Percentiles rank a stretch among this genome's conserved stretches.
Evolutionary conservation across 2,888 invertebrate genomes (phyloP).

Genomic region (Sinelater perroti): DNA sequence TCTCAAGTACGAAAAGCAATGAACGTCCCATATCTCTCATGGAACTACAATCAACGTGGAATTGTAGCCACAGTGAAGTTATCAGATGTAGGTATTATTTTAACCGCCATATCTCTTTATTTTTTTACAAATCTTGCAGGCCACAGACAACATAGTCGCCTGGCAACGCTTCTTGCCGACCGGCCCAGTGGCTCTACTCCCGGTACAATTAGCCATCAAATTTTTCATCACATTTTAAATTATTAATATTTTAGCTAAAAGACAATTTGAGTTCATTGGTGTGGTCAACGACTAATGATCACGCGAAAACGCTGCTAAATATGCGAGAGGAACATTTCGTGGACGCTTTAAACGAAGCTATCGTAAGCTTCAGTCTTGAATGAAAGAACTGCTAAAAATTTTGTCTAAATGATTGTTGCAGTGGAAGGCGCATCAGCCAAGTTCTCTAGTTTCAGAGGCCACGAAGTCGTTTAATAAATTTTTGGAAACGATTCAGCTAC

Average conservation of each 20-base stretch:
- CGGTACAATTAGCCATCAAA: no score
- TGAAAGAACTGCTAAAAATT: no score
- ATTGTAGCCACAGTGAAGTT: constrained; percentile 91
- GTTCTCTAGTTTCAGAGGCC: constrained; percentile 64
- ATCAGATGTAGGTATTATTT: constrained; percentile 69
- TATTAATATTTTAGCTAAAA: constrained; percentile 65
- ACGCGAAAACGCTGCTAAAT: constrained; percentile 77
- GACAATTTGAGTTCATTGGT: constrained; percentile 86
- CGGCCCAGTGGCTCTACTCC: constrained; percentile 92
- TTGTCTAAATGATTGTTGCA: constrained; percentile 45
- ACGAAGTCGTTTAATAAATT: constrained; percentile 64
- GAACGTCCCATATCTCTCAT: constrained; percentile 80
- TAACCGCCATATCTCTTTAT: background rate
- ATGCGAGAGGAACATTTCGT: constrained; percentile 83
- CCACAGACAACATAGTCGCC: constrained; percentile 82
- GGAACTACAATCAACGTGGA: constrained; percentile 90
- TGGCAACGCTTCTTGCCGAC: constrained; percentile 96
- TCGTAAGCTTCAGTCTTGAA: constrained; percentile 67
- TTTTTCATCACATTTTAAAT: background rate
- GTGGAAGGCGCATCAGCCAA: constrained; percentile 71
- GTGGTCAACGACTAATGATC: constrained; percentile 83
- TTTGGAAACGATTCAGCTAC: constrained; percentile 58
- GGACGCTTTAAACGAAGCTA: constrained; percentile 85
- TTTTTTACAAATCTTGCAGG: constrained; percentile 63
- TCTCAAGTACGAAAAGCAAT: constrained; percentile 86